Percentiles rank a stretch among this genome's conserved stretches.
Conservation (phyloP, 2,797 vertebrate species). For the Parambassis ranga region DNA sequence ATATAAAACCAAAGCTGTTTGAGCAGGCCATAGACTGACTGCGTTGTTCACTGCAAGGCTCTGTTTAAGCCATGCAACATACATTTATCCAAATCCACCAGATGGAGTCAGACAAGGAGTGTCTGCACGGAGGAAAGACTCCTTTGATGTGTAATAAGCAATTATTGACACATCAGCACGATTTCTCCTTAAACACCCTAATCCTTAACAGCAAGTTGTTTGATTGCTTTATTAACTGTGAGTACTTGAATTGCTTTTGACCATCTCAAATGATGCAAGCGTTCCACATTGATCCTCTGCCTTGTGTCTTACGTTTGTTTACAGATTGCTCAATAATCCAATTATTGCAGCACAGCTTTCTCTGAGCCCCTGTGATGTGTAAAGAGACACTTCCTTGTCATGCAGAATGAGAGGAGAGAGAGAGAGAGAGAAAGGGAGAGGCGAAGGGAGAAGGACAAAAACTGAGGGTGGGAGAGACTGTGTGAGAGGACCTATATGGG, state of each 20-base stretch:
- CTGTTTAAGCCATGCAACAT: conserved; percentile 35
- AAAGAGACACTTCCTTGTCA: conserved; percentile 53
- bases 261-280: conserved; percentile 49
- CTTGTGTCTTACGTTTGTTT: conserved; percentile 71
- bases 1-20: conserved; percentile 51
- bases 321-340: conserved; percentile 75
- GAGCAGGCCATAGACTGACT: conserved; percentile 46
- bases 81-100: conserved; percentile 39
- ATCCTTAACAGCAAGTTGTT: conserved; percentile 32
- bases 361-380: conserved; percentile 37
- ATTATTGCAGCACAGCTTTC: conserved; percentile 67
- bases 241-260: conserved; percentile 44
- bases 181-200: conserved; percentile 31
- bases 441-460: conserved; percentile 7
- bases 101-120: conserved; percentile 8
- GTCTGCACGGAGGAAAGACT: conserved; percentile 22
- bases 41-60: conserved; percentile 39
- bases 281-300: conserved; percentile 59
- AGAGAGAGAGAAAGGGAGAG: neutral
- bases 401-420: conserved; percentile 16
- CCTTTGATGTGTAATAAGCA: conserved; percentile 37
- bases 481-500: conserved; percentile 23
- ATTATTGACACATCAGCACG: conserved; percentile 31
- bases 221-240: conserved; percentile 36
- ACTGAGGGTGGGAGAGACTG: neutral